Conservation (phyloP, 2,797 vertebrate species). For the Pygocentrus nattereri region DNA sequence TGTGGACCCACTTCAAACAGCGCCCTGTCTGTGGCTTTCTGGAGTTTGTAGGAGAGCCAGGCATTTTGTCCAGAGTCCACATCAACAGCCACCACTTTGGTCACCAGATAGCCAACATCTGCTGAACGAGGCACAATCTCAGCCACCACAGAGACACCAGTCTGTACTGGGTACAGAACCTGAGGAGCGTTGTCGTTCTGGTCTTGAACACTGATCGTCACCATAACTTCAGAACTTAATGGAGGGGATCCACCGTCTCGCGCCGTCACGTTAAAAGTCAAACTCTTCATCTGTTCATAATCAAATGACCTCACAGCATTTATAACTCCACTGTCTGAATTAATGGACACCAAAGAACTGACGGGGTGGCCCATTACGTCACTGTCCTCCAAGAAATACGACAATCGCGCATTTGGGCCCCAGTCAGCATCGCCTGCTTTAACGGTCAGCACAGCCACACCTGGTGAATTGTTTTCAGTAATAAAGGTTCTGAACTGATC, state of each 20-base stretch:
- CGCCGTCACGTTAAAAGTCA: constrained; percentile 48
- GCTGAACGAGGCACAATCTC: constrained; percentile 62
- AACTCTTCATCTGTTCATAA: constrained; percentile 53
- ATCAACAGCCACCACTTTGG: constrained; percentile 78
- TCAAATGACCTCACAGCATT: constrained; percentile 51
- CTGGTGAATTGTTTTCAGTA: constrained; percentile 54
- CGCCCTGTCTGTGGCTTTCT: constrained; percentile 71
- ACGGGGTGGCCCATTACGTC: constrained; percentile 25
- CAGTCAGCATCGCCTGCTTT: constrained; percentile 43
- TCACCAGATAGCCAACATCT: constrained; percentile 71
- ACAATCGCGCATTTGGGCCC: constrained; percentile 52
- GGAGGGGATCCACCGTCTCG: constrained; percentile 56
- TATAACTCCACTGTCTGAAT: constrained; percentile 53
- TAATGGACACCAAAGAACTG: constrained; percentile 45
- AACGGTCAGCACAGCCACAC: constrained; percentile 33
- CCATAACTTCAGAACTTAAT: constrained; percentile 37
- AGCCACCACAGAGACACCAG: too few species aligned
- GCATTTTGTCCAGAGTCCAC: constrained; percentile 81
- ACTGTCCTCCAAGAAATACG: constrained; percentile 51
- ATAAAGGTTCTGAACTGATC: constrained; percentile 7
- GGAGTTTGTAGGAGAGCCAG: constrained; percentile 79
- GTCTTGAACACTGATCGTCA: not conserved
- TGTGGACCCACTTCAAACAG: constrained; percentile 72
- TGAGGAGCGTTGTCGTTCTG: too few species aligned
- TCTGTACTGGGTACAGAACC: too few species aligned